Conservation (phyloP, 2,888 invertebrate genomes). For the Frankliniella fusca region DNA sequence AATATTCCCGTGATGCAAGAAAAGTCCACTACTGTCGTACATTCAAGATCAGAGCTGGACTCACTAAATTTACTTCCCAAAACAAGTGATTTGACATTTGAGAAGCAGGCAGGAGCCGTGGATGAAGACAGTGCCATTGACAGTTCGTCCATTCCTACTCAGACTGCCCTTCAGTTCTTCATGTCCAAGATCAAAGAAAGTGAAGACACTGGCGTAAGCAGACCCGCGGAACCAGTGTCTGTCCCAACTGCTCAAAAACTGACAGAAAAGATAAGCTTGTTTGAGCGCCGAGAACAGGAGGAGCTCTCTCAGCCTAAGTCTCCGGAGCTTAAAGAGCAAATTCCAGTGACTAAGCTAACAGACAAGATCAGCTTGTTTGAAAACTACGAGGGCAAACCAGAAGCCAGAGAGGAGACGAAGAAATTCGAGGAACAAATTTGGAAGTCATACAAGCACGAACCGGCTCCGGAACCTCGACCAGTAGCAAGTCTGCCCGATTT, state of each 20-base stretch:
- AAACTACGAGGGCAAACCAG: constrained; percentile 44
- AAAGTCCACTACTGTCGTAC: neutral
- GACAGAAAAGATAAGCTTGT: constrained; percentile 4
- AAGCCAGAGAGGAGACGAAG: constrained; percentile 46
- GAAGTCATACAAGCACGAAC: constrained; percentile 43
- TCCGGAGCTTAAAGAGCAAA: neutral
- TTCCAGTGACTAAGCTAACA: neutral
- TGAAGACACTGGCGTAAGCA: constrained; percentile 44
- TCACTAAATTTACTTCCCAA: neutral
- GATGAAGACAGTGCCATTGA: constrained; percentile 49
- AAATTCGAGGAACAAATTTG: constrained; percentile 45
- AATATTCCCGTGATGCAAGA: neutral
- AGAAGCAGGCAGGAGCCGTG: neutral
- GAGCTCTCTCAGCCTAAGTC: neutral
- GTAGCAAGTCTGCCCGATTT: constrained; percentile 39
- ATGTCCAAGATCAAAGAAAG: constrained; percentile 58
- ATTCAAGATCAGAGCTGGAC: constrained; percentile 7
- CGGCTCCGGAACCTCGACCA: constrained; percentile 39
- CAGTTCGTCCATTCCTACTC: constrained; percentile 58
- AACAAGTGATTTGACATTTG: neutral
- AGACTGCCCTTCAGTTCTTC: constrained; percentile 63
- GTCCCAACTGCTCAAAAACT: constrained; percentile 43
- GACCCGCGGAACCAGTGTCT: constrained; percentile 45
- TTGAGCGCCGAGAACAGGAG: constrained; percentile 30
- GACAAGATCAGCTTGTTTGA: constrained; percentile 44